These are phyloP conservation scores for Nasonia vitripennis DNA, from an alignment of 1,140 invertebrate genomes.

Conservation along the genomic window DNA sequence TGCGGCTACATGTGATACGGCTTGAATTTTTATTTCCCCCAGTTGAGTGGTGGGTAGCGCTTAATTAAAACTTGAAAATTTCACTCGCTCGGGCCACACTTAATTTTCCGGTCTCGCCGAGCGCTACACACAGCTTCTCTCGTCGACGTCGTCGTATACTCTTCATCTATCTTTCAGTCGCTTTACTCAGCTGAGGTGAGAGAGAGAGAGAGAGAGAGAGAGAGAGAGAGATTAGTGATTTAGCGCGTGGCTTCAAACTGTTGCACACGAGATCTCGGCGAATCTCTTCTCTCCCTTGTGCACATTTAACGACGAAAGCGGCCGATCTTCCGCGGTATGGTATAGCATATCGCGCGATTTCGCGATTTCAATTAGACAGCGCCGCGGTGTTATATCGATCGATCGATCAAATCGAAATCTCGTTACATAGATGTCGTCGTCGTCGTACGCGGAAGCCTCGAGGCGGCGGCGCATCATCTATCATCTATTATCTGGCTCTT, in stretches of 20 bases:
- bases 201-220: too few relatives aligned
- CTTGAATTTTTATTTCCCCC: too few relatives aligned
- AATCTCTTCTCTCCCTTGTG: background rate
- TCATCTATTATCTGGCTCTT: constrained; percentile 23
- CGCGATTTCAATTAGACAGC: background rate
- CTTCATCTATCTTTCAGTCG: constrained; percentile 46
- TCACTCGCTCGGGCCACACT: background rate
- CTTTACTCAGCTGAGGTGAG: background rate
- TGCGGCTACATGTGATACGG: too few relatives aligned
- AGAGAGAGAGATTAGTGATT: constrained; percentile 41
- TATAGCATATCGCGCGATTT: background rate
- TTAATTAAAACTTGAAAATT: constrained; percentile 21
- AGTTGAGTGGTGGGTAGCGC: background rate
- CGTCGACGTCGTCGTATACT: background rate
- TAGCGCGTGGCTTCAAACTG: background rate
- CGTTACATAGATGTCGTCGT: background rate
- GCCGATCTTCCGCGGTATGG: background rate
- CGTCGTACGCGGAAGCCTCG: too few relatives aligned
- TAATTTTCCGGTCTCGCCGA: background rate
- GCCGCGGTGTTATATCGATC: too few relatives aligned
- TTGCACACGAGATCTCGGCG: constrained; percentile 2
- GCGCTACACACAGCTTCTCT: background rate
- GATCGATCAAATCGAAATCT: background rate
- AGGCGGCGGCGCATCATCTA: constrained; percentile 16
- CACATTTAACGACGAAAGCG: background rate